Conservation (phyloP, 2,888 invertebrate species). For the Habrosyne pyritoides region DNA sequence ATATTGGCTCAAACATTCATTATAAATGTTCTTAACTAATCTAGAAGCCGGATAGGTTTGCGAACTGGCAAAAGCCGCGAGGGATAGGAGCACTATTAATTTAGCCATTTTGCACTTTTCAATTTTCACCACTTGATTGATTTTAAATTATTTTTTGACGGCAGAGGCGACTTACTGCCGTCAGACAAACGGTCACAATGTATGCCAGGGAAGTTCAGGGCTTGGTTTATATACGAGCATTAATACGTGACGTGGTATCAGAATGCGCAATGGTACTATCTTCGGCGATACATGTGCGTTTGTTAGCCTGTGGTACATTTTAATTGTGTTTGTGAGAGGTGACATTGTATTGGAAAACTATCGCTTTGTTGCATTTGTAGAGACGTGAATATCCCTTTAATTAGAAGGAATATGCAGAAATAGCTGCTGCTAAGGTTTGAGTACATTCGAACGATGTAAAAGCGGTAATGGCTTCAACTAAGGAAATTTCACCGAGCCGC, state of each 20-base stretch:
- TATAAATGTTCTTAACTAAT: conserved; percentile 86
- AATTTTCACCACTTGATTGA: conserved; percentile 41
- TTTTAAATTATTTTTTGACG: conserved; percentile 48
- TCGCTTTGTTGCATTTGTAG: conserved; percentile 52
- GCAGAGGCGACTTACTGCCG: conserved; percentile 75
- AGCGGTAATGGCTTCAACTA: not conserved
- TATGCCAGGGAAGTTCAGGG: conserved; percentile 75
- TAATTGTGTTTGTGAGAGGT: conserved; percentile 60
- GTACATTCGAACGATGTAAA: not conserved
- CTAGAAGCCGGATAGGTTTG: conserved; percentile 83
- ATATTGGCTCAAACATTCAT: conserved; percentile 86
- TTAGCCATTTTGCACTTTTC: conserved; percentile 71
- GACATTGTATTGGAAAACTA: conserved; percentile 68
- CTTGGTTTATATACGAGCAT: conserved; percentile 83
- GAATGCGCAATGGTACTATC: conserved; percentile 66
- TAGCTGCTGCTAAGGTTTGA: not conserved
- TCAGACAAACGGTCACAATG: conserved; percentile 73
- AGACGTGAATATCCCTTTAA: conserved; percentile 18
- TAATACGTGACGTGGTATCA: conserved; percentile 78
- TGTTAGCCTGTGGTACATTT: conserved; percentile 62
- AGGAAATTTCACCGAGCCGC: conserved; percentile 14
- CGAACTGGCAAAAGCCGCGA: conserved; percentile 66
- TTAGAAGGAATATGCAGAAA: not conserved
- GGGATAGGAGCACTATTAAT: conserved; percentile 68
- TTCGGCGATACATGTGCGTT: conserved; percentile 53